Conservation (phyloP, 2,797 vertebrate species). For the Borostomias antarcticus region DNA sequence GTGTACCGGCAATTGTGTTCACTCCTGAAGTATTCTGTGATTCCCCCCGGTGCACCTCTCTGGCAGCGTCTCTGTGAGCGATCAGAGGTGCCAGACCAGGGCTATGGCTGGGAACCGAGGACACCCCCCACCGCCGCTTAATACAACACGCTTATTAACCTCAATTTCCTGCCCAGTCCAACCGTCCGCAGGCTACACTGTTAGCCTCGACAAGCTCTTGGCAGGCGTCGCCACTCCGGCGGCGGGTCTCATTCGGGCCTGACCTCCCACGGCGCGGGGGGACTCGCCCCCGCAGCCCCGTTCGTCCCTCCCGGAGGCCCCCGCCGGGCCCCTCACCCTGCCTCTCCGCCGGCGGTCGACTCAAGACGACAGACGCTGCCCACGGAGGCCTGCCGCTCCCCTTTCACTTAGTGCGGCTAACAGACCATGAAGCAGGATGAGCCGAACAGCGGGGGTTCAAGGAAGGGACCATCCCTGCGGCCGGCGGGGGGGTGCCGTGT, state of each 20-base stretch:
- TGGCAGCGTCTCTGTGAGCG: not conserved
- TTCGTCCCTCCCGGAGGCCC: slow-evolving; percentile 51
- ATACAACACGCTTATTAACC: slow-evolving; percentile 80
- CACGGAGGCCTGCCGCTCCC: slow-evolving; percentile 64
- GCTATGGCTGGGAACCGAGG: slow-evolving; percentile 66
- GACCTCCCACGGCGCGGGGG: slow-evolving; percentile 65
- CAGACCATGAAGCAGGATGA: slow-evolving; percentile 53
- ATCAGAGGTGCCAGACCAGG: slow-evolving; percentile 58
- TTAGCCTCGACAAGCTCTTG: slow-evolving; percentile 72
- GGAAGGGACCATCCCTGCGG: slow-evolving; percentile 57
- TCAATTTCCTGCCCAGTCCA: slow-evolving; percentile 78
- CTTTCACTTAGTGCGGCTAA: slow-evolving; percentile 67
- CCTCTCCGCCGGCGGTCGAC: slow-evolving; percentile 70
- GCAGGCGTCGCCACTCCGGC: slow-evolving; percentile 56
- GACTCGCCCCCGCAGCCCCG: slow-evolving; percentile 58
- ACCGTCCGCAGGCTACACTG: slow-evolving; percentile 64
- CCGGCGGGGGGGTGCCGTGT: slow-evolving; percentile 62
- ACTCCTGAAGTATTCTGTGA: slow-evolving; percentile 28
- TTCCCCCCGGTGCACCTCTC: slow-evolving; percentile 35
- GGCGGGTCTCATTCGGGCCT: slow-evolving; percentile 62
- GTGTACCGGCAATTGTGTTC: too few species aligned
- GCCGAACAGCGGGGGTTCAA: slow-evolving; percentile 59
- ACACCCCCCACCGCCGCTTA: slow-evolving; percentile 70
- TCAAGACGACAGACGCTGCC: slow-evolving; percentile 68
- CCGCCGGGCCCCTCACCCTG: slow-evolving; percentile 55